Evolutionary conservation across 2,888 invertebrate genomes (phyloP), one percentile per base, ranked within the genome.

Genomic region (Rhagophthalmus giganteus): DNA sequence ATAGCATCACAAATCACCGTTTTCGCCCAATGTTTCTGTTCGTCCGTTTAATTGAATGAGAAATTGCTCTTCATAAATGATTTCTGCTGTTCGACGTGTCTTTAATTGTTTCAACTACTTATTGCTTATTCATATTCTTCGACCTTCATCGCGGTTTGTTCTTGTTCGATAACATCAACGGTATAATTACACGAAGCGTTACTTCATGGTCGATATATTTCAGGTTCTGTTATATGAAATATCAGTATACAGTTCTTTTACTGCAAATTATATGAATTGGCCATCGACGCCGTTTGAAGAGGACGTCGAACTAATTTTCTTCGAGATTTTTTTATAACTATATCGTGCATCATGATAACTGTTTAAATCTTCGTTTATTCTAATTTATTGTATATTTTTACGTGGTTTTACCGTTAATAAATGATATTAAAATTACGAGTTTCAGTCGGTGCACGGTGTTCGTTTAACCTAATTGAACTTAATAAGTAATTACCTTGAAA

Each of bases 171-270:
- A 37, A 33, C 13, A 44, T 38, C 32, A 25, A 15, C 32, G 15
- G 24, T 32, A 37, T 37, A 50, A 50, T 50, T 41, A 42, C 26
- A 39, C 39, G 24, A 25, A 44, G 44, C 50, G 50, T 45, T 44
- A 45, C 37, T 32, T 50, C 37, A 44, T 38, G 50, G 33, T 50
- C 50, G 44, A 50, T 50, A 50, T 50, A 44, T 34, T 50, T 45
- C 37, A 34, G 13, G 30, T 35, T 35, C 34, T 20, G 37, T 38
- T 37, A 37, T 37, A 32, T 38, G 30, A 46, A 46, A 38, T 46
- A 38, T 37, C 46, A 24, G 26, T 13, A 8, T 24, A 14, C 46
- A 28, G 37, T 37, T 38, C 24, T 37, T 33, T 38, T 37, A 30
- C 32, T 14, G 16, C 24, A 45, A 37, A 45, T 37, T 37, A 45